Conservation (phyloP, 2,888 invertebrate genomes). For the Dermolepida albohirtum region DNA sequence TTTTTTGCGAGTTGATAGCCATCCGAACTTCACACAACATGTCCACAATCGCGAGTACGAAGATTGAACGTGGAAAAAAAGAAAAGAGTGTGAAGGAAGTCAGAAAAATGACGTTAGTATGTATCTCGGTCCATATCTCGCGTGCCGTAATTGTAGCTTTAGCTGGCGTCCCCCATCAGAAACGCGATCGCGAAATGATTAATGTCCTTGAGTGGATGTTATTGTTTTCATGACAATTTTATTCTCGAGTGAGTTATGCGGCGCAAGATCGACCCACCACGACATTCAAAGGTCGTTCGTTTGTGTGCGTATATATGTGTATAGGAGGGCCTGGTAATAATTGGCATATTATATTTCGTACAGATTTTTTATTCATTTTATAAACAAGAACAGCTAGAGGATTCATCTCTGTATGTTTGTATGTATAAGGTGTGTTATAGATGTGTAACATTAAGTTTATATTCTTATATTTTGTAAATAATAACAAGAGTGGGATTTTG, state of each 20-base stretch:
- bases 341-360: not conserved
- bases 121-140: slow-evolving; percentile 21
- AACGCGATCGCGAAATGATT: slow-evolving; percentile 35
- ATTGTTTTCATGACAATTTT: slow-evolving; percentile 40
- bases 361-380: not conserved
- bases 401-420: too few relatives aligned
- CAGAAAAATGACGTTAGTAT: slow-evolving; percentile 25
- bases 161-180: slow-evolving; percentile 25
- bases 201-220: slow-evolving; percentile 40
- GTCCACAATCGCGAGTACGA: not conserved
- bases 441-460: too few relatives aligned
- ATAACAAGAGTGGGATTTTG: too few relatives aligned
- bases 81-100: slow-evolving; percentile 18
- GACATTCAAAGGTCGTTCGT: slow-evolving; percentile 51
- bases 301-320: slow-evolving; percentile 37
- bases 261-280: slow-evolving; percentile 41
- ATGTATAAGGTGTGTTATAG: too few relatives aligned
- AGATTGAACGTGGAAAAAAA: not conserved
- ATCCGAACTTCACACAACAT: too few relatives aligned
- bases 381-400: too few relatives aligned
- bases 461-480: too few relatives aligned
- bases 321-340: not conserved
- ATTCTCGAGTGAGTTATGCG: slow-evolving; percentile 37
- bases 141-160: slow-evolving; percentile 23
- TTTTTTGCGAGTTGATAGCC: too few relatives aligned